Evolutionary conservation across 2,113 vertebrate genomes (phyloP), one percentile per base, ranked within the genome.

Genomic region (Tautogolabrus adspersus): DNA sequence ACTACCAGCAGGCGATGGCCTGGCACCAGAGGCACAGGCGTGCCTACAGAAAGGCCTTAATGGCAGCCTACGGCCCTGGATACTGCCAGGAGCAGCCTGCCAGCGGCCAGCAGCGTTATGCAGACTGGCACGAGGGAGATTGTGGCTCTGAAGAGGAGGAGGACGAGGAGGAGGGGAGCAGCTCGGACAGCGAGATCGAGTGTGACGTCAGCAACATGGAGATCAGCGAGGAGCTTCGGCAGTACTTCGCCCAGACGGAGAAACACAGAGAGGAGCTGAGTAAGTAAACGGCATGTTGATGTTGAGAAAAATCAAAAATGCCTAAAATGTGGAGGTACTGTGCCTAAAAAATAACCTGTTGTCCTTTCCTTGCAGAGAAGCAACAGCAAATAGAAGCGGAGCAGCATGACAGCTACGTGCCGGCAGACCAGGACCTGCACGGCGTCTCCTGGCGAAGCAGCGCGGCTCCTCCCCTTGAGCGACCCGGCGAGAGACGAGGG

Each of bases 131-230:
- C 42, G 66, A 42, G 0, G 61, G 38, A 3, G 84, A 92, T 69
- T 66, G 49, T 11, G 52, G 34, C 0, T 44, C 83, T 22, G 59
- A 75, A 9, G 89, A 92, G 1, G 67, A 69, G 0, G 88, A 42
- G 11, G 40, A 85, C 6, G 93, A 93, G 0, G 85, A 65, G 0
- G 93, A 88, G 7, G 76, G 82, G 42, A 75, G 87, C 82, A 84
- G 90, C 77, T 92, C 90, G 0, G 92, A 92, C n/a, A 82, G 89
- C 1, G 91, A 95, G 77, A 92, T 98, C 13, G 97, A 97, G 46
- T 99, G 94, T 12, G 96, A 98, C 18, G 83, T 98, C 83, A 97
- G 94, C 91, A 96, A 97, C 90, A 98, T 98, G 97, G 97, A 97
- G 79, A 99, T 99, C 93, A 98, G 96, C 0, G 95, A 98, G 18